Evolutionary conservation across 2,797 vertebrate genomes (phyloP).

Genomic region (Triplophysa bombifrons): DNA sequence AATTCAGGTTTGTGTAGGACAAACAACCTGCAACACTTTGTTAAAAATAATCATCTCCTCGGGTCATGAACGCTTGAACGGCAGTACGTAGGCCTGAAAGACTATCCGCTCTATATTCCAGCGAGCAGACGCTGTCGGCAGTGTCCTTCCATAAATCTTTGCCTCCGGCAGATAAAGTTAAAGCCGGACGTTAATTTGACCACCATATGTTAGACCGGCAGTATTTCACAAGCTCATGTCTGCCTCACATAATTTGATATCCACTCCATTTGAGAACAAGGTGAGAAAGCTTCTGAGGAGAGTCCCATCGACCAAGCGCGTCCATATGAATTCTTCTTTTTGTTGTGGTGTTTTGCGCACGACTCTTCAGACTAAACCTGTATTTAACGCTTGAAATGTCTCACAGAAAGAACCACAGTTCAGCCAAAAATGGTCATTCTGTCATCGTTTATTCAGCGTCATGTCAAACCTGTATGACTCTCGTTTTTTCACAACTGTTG

Average conservation of each 20-base stretch:
- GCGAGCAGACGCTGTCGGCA: conserved; percentile 32
- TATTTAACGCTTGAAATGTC: too few species aligned
- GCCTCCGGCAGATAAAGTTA: conserved; percentile 31
- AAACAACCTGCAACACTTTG: conserved; percentile 15
- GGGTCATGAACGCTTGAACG: conserved; percentile 5
- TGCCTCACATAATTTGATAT: conserved; percentile 37
- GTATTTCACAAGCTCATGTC: conserved; percentile 25
- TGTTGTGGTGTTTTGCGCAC: too few species aligned
- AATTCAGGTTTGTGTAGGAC: not conserved
- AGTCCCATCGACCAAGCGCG: not conserved
- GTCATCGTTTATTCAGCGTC: too few species aligned
- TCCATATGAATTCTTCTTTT: not conserved
- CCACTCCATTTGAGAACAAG: conserved; percentile 27
- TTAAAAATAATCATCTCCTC: conserved; percentile 22
- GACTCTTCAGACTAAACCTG: too few species aligned
- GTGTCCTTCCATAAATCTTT: conserved; percentile 45
- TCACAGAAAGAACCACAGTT: too few species aligned
- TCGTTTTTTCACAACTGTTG: too few species aligned
- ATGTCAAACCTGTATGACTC: too few species aligned
- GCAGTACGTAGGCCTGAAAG: conserved; percentile 16
- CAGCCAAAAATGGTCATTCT: too few species aligned
- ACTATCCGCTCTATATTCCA: conserved; percentile 19
- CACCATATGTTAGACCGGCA: conserved; percentile 39
- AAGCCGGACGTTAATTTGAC: conserved; percentile 37
- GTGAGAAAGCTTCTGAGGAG: conserved; percentile 23